These are phyloP conservation scores for Leptothorax acervorum DNA, from an alignment of 2,888 invertebrate genomes.

Conservation along the genomic window DNA sequence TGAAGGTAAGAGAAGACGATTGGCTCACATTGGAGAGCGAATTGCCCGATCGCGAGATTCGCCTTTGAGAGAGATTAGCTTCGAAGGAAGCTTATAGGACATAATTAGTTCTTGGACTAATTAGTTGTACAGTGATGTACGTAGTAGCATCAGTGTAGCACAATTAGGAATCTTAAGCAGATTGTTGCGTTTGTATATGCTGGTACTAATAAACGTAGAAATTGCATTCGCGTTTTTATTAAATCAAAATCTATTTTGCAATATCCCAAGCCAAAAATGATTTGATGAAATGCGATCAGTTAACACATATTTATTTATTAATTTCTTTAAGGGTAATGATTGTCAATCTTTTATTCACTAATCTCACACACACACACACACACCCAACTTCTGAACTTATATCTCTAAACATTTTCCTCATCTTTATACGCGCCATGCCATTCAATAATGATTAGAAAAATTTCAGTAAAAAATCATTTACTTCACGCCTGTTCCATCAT, in stretches of 20 bases:
- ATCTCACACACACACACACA: no score
- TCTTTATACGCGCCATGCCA: neutral
- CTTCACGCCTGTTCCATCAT: neutral
- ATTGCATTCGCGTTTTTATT: neutral
- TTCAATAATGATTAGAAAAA: neutral
- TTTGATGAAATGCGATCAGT: neutral
- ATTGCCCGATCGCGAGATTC: slow-evolving; percentile 17
- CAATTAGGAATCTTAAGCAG: neutral
- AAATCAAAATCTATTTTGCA: neutral
- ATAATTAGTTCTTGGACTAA: slow-evolving; percentile 51
- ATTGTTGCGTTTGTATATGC: neutral
- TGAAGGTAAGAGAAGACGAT: slow-evolving; percentile 27
- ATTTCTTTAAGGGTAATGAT: neutral
- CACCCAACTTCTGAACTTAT: neutral
- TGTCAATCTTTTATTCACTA: neutral
- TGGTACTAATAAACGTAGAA: neutral
- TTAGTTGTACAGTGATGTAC: slow-evolving; percentile 25
- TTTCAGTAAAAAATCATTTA: neutral
- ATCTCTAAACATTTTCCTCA: neutral
- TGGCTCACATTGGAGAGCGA: slow-evolving; percentile 26
- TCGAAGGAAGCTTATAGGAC: neutral
- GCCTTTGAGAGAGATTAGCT: slow-evolving; percentile 27
- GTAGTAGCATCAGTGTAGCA: neutral
- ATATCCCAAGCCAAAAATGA: neutral
- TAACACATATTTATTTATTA: neutral